A percentile compares a stretch with the other conserved stretches of the same genome.
phyloP scores from a whole-genome alignment of 2,888 invertebrate species.

The Scelioninae gen. 1 region DNA sequence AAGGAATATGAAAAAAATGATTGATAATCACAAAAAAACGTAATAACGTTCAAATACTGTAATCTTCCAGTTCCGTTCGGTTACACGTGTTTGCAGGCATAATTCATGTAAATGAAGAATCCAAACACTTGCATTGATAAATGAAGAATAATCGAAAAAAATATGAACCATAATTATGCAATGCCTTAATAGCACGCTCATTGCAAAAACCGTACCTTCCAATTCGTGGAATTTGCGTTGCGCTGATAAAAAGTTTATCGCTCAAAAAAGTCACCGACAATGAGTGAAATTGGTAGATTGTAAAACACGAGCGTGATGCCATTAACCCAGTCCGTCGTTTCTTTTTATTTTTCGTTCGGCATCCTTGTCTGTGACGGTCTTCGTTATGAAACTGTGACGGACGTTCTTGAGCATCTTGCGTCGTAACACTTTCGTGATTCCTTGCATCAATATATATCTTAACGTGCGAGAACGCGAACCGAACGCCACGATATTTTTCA shows the following conservation, averaged over 20 bases:
- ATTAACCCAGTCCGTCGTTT: no score
- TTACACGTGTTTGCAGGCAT: slow-evolving; percentile 2
- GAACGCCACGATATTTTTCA: slow-evolving; percentile 42
- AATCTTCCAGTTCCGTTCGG: neutral
- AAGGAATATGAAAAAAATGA: no score
- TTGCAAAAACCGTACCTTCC: slow-evolving; percentile 18
- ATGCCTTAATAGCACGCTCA: slow-evolving; percentile 36
- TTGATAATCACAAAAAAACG: no score
- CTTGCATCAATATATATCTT: slow-evolving; percentile 64
- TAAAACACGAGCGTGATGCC: no score
- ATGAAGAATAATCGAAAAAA: slow-evolving; percentile 15
- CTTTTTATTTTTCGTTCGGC: slow-evolving; percentile 39
- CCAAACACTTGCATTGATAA: slow-evolving; percentile 29
- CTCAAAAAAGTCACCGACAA: no score
- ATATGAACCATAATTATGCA: slow-evolving; percentile 26
- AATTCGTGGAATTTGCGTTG: no score
- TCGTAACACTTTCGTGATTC: slow-evolving; percentile 72
- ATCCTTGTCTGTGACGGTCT: slow-evolving; percentile 34
- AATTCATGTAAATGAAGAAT: slow-evolving; percentile 36
- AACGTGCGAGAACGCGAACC: slow-evolving; percentile 48
- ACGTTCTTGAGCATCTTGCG: slow-evolving; percentile 57
- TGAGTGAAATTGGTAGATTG: no score
- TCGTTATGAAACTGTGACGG: slow-evolving; percentile 46
- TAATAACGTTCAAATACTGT: no score
- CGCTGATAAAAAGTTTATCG: no score